A percentile compares a stretch with the other conserved stretches of the same genome.
Conservation (phyloP, 2,797 vertebrate genomes). For the Premnoplex brunnescens region DNA sequence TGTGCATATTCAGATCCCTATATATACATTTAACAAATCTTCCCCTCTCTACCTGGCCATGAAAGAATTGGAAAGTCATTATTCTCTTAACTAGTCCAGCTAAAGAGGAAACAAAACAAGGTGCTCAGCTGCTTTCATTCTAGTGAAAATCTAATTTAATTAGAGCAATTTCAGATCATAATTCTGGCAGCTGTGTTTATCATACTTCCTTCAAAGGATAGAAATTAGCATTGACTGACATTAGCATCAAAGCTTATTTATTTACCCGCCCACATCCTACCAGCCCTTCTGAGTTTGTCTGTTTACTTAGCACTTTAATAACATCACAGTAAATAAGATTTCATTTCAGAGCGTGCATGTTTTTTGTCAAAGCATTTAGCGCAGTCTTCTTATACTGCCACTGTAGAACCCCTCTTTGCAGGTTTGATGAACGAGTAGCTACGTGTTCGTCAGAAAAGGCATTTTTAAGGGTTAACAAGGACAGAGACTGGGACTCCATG, state of each 20-base stretch:
- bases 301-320: conserved; percentile 29
- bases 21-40: neutral
- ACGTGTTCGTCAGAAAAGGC: neutral
- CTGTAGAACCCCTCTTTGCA: neutral
- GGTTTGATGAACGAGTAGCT: conserved; percentile 21
- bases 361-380: conserved; percentile 14
- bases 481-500: neutral
- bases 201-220: conserved; percentile 53
- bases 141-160: conserved; percentile 71
- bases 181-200: conserved; percentile 77
- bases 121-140: conserved; percentile 56
- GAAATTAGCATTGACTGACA: conserved; percentile 70
- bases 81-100: neutral
- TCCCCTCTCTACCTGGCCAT: neutral
- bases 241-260: conserved; percentile 69
- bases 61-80: neutral
- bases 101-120: conserved; percentile 50
- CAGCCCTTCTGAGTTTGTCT: conserved; percentile 37
- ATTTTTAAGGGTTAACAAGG: neutral
- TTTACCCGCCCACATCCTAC: conserved; percentile 45
- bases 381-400: neutral
- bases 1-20: neutral
- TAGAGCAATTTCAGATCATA: conserved; percentile 68
- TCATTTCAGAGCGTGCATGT: neutral
- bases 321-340: conserved; percentile 52